Base-by-base conservation (phyloP, 2,888 invertebrate species). In the Orthosia gothica region DNA sequence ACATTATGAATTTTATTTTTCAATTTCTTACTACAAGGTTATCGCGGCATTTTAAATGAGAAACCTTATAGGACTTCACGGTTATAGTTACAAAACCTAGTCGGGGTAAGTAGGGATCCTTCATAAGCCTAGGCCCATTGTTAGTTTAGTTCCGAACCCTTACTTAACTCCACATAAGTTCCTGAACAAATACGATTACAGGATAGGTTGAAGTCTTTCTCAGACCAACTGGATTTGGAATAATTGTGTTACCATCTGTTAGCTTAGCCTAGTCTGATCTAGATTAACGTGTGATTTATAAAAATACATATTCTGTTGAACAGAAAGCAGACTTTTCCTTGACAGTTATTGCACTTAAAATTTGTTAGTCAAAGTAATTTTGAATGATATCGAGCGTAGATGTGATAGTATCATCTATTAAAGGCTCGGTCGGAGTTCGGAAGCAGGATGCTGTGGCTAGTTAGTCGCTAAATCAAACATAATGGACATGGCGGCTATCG, bases 161-260 rank as follows among this genome's bases (percentile, higher is more conserved):
- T 64, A 58, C 18, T 16, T n/a, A 73, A 45, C n/a, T 16, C 47
- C 62, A 61, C 20, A 52, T 49, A 64, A 2, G n/a, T 47, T 49
- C 69, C 54, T 49, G 20, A 79, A 64, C 20, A 83, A 72, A 83
- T 67, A 67, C 47, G 32, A 64, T 78, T 67, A 79, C 40, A 26
- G 47, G 9, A 32, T 20, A 61, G 18, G 71, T 63, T 62, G 18
- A 58, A 79, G 20, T 59, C 16, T 79, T 77, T 52, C 55, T 59
- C 57, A 59, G 16, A 20, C 13, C 20, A 55, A 66, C n/a, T 16
- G 50, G 50, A 69, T 66, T 66, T 26, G n/a, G 26, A 54, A n/a
- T 62, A 59, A 69, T 69, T 20, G 20, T 57, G 26, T 68, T 62
- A n/a, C 26, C 4, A 80, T 45, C 2, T 66, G 40, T 45, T 16